Conservation (phyloP, 2,888 invertebrate species). For the Ophion ventricosus region DNA sequence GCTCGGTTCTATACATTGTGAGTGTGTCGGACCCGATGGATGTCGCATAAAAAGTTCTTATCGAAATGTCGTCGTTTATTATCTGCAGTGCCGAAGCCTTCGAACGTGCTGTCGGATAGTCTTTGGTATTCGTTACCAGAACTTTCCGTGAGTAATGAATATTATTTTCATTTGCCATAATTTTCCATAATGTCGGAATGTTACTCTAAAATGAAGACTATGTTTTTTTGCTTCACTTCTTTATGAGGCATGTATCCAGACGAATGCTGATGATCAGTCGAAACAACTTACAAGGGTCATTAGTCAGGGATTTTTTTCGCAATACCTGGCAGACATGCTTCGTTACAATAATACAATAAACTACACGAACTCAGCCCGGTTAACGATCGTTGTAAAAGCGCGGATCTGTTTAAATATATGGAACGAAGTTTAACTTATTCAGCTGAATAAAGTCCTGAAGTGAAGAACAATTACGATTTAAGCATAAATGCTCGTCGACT, state of each 20-base stretch:
- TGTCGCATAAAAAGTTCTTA: conserved; percentile 35
- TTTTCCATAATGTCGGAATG: background rate
- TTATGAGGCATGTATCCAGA: too few relatives aligned
- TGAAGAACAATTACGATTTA: conserved; percentile 8
- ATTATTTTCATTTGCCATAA: background rate
- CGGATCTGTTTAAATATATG: background rate
- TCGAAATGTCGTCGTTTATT: conserved; percentile 23
- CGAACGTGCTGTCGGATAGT: conserved; percentile 19
- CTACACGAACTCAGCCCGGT: background rate
- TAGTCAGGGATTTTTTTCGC: too few relatives aligned
- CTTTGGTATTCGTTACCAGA: conserved; percentile 8
- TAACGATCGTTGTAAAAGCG: background rate
- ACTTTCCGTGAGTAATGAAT: background rate
- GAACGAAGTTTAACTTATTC: too few relatives aligned
- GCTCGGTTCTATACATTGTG: background rate
- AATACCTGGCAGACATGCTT: too few relatives aligned
- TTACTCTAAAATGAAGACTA: background rate
- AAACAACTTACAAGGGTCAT: too few relatives aligned
- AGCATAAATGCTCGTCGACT: conserved; percentile 4
- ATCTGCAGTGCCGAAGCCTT: conserved; percentile 22
- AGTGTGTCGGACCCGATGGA: background rate
- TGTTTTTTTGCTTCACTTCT: background rate
- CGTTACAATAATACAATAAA: background rate
- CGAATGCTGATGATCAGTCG: too few relatives aligned
- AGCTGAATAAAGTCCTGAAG: background rate